A percentile compares a stretch with the other conserved stretches of the same genome.
Evolutionary conservation across 2,888 invertebrate genomes (phyloP).

Genomic region (Fragum fragum): DNA sequence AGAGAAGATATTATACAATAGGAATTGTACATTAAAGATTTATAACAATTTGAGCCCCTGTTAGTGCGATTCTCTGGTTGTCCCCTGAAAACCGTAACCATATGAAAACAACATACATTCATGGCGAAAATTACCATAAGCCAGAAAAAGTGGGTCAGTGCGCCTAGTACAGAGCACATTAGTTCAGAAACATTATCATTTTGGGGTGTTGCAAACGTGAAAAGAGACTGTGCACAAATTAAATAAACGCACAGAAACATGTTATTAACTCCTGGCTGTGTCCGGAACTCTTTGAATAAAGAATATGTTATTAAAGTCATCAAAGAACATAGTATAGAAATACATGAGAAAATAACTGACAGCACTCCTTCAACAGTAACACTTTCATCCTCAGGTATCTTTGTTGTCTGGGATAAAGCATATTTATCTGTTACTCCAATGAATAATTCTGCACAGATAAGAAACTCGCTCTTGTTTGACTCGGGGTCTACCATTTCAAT

Average conservation of each 20-base stretch:
- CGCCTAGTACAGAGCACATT: slow-evolving; percentile 38
- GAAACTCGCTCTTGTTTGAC: not conserved
- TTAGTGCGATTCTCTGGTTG: not conserved
- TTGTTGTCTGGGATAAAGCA: not conserved
- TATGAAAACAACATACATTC: slow-evolving; percentile 53
- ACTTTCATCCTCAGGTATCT: not conserved
- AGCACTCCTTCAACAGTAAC: slow-evolving; percentile 32
- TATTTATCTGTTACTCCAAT: not conserved
- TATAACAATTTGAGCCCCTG: not conserved
- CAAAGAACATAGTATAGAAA: slow-evolving; percentile 45
- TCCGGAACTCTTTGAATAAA: slow-evolving; percentile 42
- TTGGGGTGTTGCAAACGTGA: slow-evolving; percentile 43
- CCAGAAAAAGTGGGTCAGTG: slow-evolving; percentile 54
- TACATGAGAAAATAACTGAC: slow-evolving; percentile 28
- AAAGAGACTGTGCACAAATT: slow-evolving; percentile 48
- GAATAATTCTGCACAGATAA: not conserved
- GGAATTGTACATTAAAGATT: slow-evolving; percentile 31
- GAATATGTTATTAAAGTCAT: slow-evolving; percentile 40
- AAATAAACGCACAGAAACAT: slow-evolving; percentile 40
- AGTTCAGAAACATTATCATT: not conserved
- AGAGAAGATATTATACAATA: slow-evolving; percentile 29
- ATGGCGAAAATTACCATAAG: slow-evolving; percentile 38
- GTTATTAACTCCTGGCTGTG: slow-evolving; percentile 61
- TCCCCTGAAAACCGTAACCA: slow-evolving; percentile 25
- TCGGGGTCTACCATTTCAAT: not conserved